phyloP scores from a whole-genome alignment of 2,888 invertebrate genomes.

The Ectemnius cavifrons region DNA sequence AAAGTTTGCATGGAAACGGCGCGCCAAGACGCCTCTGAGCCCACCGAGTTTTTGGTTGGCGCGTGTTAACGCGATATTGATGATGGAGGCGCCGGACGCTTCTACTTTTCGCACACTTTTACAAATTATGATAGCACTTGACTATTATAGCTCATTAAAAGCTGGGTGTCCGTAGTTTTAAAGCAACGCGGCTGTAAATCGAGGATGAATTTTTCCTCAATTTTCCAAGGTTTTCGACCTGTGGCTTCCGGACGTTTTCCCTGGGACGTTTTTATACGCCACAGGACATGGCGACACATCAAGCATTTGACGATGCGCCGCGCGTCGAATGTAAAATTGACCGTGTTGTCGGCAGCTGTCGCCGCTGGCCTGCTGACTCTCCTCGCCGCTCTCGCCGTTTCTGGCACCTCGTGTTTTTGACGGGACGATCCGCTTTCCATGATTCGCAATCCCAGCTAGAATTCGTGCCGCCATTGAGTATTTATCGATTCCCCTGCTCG shows the following conservation, averaged over 20 bases:
- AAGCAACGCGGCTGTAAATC: not conserved
- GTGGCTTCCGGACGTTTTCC: not conserved
- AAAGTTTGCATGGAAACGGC: conserved; percentile 3
- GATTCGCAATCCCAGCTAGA: conserved; percentile 19
- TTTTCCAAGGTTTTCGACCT: not conserved
- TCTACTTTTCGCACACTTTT: not conserved
- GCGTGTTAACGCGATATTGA: not conserved
- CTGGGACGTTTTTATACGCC: conserved; percentile 26
- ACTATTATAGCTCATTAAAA: not conserved
- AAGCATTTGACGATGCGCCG: conserved; percentile 29
- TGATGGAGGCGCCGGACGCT: not conserved
- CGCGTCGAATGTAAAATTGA: conserved; percentile 55
- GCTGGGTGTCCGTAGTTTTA: too few species aligned
- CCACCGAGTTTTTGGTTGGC: not conserved
- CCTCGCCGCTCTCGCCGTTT: conserved; percentile 18
- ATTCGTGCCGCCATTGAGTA: conserved; percentile 57
- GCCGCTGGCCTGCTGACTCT: conserved; percentile 50
- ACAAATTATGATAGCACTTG: conserved; percentile 2
- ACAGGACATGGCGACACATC: conserved; percentile 42
- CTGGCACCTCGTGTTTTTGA: conserved; percentile 60
- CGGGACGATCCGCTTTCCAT: conserved; percentile 51
- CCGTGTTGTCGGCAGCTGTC: conserved; percentile 61
- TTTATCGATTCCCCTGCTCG: conserved; percentile 49
- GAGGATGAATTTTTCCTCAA: not conserved
- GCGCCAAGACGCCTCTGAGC: conserved; percentile 15